phyloP scores from a whole-genome alignment of 2,113 vertebrate genomes.

The Oxygymnocypris stewartii region DNA sequence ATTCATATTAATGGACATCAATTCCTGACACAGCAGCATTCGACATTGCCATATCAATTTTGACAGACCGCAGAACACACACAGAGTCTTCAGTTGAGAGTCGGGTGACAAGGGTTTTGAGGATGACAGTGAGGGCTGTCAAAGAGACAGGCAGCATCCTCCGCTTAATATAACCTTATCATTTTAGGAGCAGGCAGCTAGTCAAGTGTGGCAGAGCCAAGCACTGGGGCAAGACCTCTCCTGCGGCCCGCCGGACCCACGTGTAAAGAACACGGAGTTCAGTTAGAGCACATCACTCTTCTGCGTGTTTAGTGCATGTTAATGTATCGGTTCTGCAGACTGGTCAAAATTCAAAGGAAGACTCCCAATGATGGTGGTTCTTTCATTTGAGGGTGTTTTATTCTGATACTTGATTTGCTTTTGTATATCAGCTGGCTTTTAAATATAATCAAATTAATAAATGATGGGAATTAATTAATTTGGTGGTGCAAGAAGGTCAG shows the following conservation, averaged over 20 bases:
- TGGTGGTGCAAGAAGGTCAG: neutral
- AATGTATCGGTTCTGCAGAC: neutral
- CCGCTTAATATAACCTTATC: constrained; percentile 33
- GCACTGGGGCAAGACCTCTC: constrained; percentile 19
- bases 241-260: neutral
- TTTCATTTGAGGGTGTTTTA: neutral
- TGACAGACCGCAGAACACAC: neutral
- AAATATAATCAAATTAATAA: neutral
- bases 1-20: neutral
- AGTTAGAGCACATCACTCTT: constrained; percentile 18
- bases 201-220: constrained; percentile 3
- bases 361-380: neutral
- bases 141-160: constrained; percentile 35
- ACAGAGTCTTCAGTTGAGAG: neutral
- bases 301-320: constrained; percentile 11
- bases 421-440: constrained; percentile 10
- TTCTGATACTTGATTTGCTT: neutral
- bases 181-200: constrained; percentile 6
- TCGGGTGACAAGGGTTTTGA: constrained; percentile 27
- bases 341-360: constrained; percentile 7
- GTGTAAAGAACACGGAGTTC: constrained; percentile 14
- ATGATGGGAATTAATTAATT: neutral
- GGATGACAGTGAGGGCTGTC: constrained; percentile 26
- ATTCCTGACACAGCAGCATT: neutral
- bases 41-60: neutral